Evolutionary conservation across 2,113 vertebrate species (phyloP).

Genomic region (Osmerus eperlanus): DNA sequence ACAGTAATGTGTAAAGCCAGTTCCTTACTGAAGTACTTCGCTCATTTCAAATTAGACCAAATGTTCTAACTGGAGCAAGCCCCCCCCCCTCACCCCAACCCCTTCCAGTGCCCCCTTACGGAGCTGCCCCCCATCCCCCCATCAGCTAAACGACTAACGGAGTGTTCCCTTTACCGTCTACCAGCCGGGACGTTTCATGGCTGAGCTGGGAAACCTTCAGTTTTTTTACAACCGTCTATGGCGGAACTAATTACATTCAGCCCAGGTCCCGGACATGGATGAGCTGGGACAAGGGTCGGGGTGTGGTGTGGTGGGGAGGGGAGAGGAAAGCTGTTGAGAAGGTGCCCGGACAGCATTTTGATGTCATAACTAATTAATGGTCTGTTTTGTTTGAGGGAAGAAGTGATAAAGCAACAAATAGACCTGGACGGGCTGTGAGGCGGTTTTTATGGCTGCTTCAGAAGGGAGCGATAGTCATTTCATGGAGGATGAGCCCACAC

Average conservation of each 20-base stretch:
- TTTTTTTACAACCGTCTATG: not conserved
- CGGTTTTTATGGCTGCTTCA: too few species aligned
- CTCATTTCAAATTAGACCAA: too few species aligned
- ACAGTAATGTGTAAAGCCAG: too few species aligned
- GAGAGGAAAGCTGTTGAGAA: conserved; percentile 6
- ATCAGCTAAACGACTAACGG: conserved; percentile 26
- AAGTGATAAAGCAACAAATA: conserved; percentile 18
- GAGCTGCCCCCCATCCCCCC: conserved; percentile 3
- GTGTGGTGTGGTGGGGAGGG: not conserved
- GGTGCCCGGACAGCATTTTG: conserved; percentile 21
- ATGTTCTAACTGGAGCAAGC: too few species aligned
- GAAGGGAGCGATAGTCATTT: conserved; percentile 39
- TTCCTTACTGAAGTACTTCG: too few species aligned
- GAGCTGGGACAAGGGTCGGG: conserved; percentile 2
- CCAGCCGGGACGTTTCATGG: conserved; percentile 26
- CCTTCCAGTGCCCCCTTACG: not conserved
- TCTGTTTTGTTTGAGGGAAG: conserved; percentile 28
- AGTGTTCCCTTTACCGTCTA: conserved; percentile 11
- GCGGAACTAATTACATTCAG: conserved; percentile 22
- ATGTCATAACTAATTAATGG: conserved; percentile 42
- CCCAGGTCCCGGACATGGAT: not conserved
- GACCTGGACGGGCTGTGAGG: not conserved
- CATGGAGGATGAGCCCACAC: conserved; percentile 33
- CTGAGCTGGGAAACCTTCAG: conserved; percentile 22
- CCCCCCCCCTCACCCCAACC: too few species aligned